A percentile compares a stretch with the other conserved stretches of the same genome.
Conservation (phyloP, 2,888 invertebrate species). For the Pilophorus perplexus region DNA sequence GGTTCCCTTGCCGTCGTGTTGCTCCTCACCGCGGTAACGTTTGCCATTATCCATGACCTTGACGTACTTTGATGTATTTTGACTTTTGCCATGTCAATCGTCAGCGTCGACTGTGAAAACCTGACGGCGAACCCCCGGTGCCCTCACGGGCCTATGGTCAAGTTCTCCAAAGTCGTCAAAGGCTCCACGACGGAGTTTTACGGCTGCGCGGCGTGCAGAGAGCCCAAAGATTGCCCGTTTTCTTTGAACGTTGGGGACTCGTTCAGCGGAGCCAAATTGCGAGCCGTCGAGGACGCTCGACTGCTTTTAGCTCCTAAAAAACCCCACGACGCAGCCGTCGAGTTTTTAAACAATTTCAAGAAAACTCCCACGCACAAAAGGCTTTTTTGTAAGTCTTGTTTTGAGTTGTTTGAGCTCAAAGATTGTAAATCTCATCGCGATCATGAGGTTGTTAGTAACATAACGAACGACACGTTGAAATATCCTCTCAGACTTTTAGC, state of each 20-base stretch:
- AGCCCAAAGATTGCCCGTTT: slow-evolving; percentile 72
- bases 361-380: slow-evolving; percentile 55
- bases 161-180: slow-evolving; percentile 59
- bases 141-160: slow-evolving; percentile 68
- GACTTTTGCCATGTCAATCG: slow-evolving; percentile 50
- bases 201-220: slow-evolving; percentile 80
- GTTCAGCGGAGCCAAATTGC: slow-evolving; percentile 52
- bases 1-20: too few relatives aligned
- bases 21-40: too few relatives aligned
- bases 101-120: slow-evolving; percentile 58
- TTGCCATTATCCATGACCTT: too few relatives aligned
- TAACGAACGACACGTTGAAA: slow-evolving; percentile 60
- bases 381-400: slow-evolving; percentile 66
- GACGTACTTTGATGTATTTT: too few relatives aligned
- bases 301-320: slow-evolving; percentile 55
- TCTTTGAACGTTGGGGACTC: slow-evolving; percentile 61
- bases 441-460: slow-evolving; percentile 58
- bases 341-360: slow-evolving; percentile 57
- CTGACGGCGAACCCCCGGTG: slow-evolving; percentile 66
- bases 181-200: slow-evolving; percentile 63
- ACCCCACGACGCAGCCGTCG: slow-evolving; percentile 58
- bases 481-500: slow-evolving; percentile 62
- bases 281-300: slow-evolving; percentile 57
- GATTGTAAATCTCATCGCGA: slow-evolving; percentile 55
- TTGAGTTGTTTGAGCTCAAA: slow-evolving; percentile 55